Percentiles rank a stretch among this genome's conserved stretches.
These are phyloP conservation scores for Aphelenchoides besseyi DNA, from an alignment of 1,140 invertebrate species.

Conservation along the genomic window DNA sequence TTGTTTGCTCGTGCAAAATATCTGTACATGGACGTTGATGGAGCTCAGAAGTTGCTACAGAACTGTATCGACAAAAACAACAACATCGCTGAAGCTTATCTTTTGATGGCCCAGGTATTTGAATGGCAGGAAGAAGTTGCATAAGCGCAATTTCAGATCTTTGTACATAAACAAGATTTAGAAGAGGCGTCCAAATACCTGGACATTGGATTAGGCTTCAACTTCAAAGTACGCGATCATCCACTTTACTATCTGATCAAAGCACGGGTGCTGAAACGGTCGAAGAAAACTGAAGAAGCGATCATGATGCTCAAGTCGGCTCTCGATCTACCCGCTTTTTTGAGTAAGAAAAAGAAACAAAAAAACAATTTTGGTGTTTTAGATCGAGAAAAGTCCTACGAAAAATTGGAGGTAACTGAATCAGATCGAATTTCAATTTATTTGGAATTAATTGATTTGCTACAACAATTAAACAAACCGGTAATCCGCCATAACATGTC, in stretches of 20 bases:
- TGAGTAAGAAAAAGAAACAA: constrained; percentile 4
- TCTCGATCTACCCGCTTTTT: constrained; percentile 67
- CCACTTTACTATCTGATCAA: constrained; percentile 82
- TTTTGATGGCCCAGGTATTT: constrained; percentile 77
- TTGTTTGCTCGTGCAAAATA: constrained; percentile 77
- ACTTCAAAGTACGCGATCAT: constrained; percentile 79
- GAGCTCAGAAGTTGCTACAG: constrained; percentile 71
- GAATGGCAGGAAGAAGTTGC: constrained; percentile 12
- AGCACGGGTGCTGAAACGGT: constrained; percentile 77
- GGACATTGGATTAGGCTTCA: constrained; percentile 52
- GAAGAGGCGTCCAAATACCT: constrained; percentile 52
- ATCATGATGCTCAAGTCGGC: constrained; percentile 74
- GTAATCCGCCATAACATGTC: constrained; percentile 51
- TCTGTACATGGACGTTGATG: constrained; percentile 73
- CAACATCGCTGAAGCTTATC: constrained; percentile 76
- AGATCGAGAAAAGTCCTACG: constrained; percentile 24
- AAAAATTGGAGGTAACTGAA: constrained; percentile 64
- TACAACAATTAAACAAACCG: constrained; percentile 71
- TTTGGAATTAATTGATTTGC: constrained; percentile 78
- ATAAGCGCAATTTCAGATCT: constrained; percentile 31
- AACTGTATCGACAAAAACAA: constrained; percentile 75
- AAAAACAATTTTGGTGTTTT: constrained; percentile 24
- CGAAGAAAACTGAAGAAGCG: constrained; percentile 73
- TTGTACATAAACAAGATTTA: constrained; percentile 45
- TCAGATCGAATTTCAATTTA: constrained; percentile 81